These are phyloP conservation scores for Achlya flavicornis DNA, from an alignment of 2,888 invertebrate genomes.

Conservation along the genomic window DNA sequence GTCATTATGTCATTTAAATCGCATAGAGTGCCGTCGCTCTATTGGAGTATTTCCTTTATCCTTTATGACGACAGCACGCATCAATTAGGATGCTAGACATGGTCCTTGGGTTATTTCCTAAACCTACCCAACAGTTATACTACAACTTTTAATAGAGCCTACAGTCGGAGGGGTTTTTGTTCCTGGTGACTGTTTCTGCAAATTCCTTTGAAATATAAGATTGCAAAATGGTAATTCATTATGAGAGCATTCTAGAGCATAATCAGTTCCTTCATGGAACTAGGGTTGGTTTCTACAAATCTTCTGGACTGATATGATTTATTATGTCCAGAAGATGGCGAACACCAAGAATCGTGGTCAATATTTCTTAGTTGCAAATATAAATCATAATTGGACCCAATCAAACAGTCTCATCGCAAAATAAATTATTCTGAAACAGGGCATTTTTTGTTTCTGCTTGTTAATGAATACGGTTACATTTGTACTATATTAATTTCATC, in stretches of 20 bases:
- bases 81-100: conserved; percentile 75
- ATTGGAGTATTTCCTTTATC: conserved; percentile 83
- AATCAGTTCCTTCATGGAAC: no score
- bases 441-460: background rate
- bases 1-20: conserved; percentile 85
- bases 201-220: background rate
- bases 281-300: background rate
- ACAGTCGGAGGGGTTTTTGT: background rate
- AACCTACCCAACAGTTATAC: conserved; percentile 17
- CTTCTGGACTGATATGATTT: background rate
- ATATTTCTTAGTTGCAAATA: background rate
- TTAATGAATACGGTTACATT: background rate
- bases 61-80: conserved; percentile 80
- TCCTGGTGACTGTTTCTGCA: background rate
- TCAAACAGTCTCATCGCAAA: background rate
- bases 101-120: conserved; percentile 62
- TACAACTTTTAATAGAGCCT: background rate
- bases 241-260: no score
- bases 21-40: conserved; percentile 83
- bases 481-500: background rate
- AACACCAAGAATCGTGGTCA: background rate
- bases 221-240: no score
- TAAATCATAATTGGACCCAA: background rate
- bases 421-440: background rate
- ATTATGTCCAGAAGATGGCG: background rate